Evolutionary conservation across 2,113 vertebrate genomes (phyloP).

Genomic region (Ascaphus truei): DNA sequence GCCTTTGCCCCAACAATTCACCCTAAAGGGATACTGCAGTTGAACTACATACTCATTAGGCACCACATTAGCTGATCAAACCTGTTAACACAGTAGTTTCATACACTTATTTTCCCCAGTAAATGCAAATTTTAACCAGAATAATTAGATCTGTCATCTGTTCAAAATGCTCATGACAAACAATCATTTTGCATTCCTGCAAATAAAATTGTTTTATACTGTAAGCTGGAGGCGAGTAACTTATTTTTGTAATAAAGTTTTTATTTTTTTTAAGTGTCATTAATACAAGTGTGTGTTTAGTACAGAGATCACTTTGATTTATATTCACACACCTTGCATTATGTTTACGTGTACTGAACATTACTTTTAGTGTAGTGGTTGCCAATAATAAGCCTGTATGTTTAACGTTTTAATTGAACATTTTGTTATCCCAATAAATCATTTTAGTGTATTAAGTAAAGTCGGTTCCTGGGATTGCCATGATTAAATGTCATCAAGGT

Average conservation of each 20-base stretch:
- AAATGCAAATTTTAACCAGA: conserved; percentile 84
- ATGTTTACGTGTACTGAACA: conserved; percentile 79
- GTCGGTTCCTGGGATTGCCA: conserved; percentile 75
- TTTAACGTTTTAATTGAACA: conserved; percentile 65
- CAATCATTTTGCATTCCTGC: conserved; percentile 99
- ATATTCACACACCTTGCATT: conserved; percentile 77
- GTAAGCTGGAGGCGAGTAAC: conserved; percentile 99
- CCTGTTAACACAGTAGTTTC: conserved; percentile 75
- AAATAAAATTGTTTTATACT: conserved; percentile 99
- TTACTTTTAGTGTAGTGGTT: conserved; percentile 75
- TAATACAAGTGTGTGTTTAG: conserved; percentile 85
- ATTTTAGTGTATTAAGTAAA: conserved; percentile 75
- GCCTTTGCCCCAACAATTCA: conserved; percentile 59
- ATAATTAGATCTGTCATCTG: conserved; percentile 91
- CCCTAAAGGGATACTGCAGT: conserved; percentile 81
- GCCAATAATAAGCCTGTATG: conserved; percentile 74
- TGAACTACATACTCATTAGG: conserved; percentile 74
- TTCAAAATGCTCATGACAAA: conserved; percentile 98
- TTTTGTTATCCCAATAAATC: conserved; percentile 71
- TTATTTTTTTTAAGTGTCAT: conserved; percentile 94
- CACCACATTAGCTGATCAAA: conserved; percentile 73
- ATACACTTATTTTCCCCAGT: conserved; percentile 80
- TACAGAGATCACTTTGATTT: conserved; percentile 76
- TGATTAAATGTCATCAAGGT: neutral
- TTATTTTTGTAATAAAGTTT: conserved; percentile 99